phyloP scores from a whole-genome alignment of 2,797 vertebrate species.

The Periparus ater region DNA sequence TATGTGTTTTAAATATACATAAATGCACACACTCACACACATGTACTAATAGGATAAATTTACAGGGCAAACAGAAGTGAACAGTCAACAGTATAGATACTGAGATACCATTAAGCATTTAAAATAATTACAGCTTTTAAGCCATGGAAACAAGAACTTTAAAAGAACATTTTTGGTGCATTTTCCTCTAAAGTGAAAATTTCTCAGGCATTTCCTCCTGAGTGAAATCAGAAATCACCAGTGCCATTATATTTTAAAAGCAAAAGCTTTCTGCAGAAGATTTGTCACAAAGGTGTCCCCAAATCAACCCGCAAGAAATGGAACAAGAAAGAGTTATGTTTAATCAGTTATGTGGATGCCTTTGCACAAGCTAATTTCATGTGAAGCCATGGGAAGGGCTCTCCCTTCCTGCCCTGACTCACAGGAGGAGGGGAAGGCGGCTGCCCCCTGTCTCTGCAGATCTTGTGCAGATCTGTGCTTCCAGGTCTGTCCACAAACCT shows the following conservation, averaged over 20 bases:
- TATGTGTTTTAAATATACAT: constrained; percentile 26
- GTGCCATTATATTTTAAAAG: neutral
- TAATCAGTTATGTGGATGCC: neutral
- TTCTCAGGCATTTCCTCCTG: neutral
- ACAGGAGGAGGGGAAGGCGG: neutral
- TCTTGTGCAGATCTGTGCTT: neutral
- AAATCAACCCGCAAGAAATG: neutral
- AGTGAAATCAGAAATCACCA: neutral
- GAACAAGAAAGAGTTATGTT: neutral
- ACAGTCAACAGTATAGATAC: neutral
- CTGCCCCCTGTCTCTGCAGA: neutral
- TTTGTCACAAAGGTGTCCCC: neutral
- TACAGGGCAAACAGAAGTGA: constrained; percentile 5
- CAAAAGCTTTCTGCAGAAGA: neutral
- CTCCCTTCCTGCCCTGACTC: neutral
- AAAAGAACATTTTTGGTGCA: neutral
- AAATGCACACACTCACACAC: neutral
- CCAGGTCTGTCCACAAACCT: neutral
- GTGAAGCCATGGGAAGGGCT: neutral
- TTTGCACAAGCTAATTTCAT: neutral
- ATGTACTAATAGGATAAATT: neutral
- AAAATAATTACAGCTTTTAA: constrained; percentile 56
- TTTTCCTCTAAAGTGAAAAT: constrained; percentile 2
- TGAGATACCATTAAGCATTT: constrained; percentile 42
- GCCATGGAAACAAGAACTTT: neutral